phyloP scores from a whole-genome alignment of 2,113 vertebrate genomes.

The Mus pahari region DNA sequence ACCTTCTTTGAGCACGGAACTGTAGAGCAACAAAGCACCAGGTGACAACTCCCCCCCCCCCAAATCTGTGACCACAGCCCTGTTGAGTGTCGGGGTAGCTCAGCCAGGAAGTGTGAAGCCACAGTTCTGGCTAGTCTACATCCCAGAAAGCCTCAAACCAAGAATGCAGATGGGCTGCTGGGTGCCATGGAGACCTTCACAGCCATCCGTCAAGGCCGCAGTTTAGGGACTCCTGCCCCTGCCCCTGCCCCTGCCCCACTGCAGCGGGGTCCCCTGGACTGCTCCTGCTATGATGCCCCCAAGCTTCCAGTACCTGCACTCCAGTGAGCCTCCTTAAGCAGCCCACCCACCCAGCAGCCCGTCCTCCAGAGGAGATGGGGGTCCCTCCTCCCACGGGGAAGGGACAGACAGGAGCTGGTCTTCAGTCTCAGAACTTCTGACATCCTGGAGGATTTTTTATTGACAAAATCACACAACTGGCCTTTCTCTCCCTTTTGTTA shows the following conservation, averaged over 20 bases:
- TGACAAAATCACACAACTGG: background rate
- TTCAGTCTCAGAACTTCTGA: background rate
- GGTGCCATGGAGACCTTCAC: background rate
- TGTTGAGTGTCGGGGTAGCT: background rate
- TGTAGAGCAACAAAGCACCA: background rate
- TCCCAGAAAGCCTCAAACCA: background rate
- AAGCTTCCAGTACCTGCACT: background rate
- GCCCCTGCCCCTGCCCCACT: background rate
- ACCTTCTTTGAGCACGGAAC: background rate
- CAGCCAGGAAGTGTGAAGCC: background rate
- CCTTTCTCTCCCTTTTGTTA: background rate
- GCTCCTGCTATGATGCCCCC: accelerated
- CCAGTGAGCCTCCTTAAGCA: background rate
- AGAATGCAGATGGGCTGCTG: accelerated
- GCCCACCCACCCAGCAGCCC: background rate
- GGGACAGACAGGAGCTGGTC: background rate
- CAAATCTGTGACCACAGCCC: background rate
- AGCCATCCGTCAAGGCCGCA: background rate
- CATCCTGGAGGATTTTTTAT: background rate
- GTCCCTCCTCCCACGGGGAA: no score
- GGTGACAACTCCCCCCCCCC: background rate
- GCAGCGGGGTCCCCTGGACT: accelerated
- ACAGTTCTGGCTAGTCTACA: background rate
- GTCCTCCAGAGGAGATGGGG: background rate
- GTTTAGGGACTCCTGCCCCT: background rate